phyloP scores from a whole-genome alignment of 2,113 vertebrate species.

The Dromas ardeola region DNA sequence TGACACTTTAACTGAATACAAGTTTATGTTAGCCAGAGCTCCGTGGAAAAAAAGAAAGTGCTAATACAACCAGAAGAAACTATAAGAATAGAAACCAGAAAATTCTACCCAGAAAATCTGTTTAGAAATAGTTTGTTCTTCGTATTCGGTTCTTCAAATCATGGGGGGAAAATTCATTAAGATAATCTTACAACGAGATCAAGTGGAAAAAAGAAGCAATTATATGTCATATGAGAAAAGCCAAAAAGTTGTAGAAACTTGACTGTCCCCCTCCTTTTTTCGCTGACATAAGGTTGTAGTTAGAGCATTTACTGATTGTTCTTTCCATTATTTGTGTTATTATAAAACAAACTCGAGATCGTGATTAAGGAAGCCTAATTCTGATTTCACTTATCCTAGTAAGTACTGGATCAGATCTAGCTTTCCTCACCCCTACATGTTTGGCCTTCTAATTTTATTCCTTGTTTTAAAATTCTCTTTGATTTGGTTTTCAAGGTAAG shows the following conservation, averaged over 20 bases:
- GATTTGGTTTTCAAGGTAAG: slow-evolving; percentile 8
- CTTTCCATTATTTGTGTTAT: too few relatives aligned
- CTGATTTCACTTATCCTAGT: not conserved
- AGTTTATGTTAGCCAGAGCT: not conserved
- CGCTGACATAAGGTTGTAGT: not conserved
- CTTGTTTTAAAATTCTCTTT: slow-evolving; percentile 37
- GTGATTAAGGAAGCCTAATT: not conserved
- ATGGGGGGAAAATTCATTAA: not conserved
- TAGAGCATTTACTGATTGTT: not conserved
- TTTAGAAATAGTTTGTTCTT: not conserved
- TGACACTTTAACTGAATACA: not conserved
- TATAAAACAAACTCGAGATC: not conserved
- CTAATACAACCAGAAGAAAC: not conserved
- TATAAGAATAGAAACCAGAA: not conserved
- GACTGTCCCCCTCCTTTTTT: not conserved
- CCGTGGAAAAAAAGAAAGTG: not conserved
- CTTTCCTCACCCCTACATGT: not conserved
- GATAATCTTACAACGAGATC: not conserved
- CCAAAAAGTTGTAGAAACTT: not conserved
- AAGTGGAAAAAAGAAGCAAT: not conserved
- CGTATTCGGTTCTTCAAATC: not conserved
- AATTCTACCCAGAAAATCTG: not conserved
- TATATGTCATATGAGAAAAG: not conserved
- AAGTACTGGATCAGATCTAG: not conserved
- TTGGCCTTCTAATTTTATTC: not conserved